Conservation (phyloP, 1,140 invertebrate species). For the Venturia canescens region DNA sequence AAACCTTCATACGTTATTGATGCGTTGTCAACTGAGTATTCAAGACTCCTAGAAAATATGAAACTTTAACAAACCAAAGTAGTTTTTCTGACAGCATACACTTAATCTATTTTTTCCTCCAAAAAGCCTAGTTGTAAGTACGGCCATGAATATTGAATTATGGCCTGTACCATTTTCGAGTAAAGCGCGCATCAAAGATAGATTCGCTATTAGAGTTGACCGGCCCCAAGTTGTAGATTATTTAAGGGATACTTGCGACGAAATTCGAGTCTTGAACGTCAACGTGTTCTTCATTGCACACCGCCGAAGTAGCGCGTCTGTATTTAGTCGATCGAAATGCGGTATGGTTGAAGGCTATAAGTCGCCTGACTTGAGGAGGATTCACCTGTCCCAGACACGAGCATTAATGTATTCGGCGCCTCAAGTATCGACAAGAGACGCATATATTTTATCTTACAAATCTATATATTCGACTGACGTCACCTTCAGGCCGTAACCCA, state of each 20-base stretch:
- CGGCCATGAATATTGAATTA: neutral
- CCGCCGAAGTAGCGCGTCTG: neutral
- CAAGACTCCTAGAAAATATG: too few relatives aligned
- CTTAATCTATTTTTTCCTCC: too few relatives aligned
- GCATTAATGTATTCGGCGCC: constrained; percentile 37
- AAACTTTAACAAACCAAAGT: too few relatives aligned
- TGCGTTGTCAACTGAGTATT: too few relatives aligned
- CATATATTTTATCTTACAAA: constrained; percentile 1
- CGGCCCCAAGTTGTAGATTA: neutral
- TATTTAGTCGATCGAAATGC: neutral
- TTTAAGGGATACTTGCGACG: neutral
- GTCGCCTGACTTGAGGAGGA: constrained; percentile 11
- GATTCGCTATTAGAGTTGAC: neutral
- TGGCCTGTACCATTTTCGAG: neutral
- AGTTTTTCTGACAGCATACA: too few relatives aligned
- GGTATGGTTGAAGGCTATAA: neutral
- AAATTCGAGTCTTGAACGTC: neutral
- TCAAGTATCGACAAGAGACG: constrained; percentile 23
- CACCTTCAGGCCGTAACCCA: constrained; percentile 29
- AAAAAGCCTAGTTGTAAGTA: neutral
- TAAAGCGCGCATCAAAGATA: neutral
- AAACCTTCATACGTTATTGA: too few relatives aligned
- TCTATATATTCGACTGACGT: constrained; percentile 35
- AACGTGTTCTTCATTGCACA: neutral
- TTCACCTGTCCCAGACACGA: constrained; percentile 25